Conservation (phyloP, 2,797 vertebrate genomes). For the Falco columbarius region DNA sequence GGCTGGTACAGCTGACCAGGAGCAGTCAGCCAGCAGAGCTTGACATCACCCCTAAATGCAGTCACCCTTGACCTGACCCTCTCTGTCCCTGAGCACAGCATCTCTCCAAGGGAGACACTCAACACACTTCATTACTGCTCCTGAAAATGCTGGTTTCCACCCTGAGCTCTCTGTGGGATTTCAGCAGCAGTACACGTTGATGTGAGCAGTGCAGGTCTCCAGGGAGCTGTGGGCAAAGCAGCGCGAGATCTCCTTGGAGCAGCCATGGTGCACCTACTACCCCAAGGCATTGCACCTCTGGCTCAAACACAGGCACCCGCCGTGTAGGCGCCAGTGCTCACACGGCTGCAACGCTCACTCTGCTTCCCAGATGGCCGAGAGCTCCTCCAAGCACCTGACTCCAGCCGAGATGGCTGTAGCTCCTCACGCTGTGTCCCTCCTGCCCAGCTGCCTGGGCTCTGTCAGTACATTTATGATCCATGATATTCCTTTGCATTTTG, state of each 20-base stretch:
- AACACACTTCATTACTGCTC: background rate
- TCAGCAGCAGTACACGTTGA: background rate
- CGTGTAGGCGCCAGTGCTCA: rapidly evolving
- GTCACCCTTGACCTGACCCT: background rate
- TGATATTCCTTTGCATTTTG: background rate
- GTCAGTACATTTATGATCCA: background rate
- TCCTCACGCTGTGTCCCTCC: background rate
- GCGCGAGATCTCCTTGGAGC: background rate
- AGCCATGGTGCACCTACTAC: background rate
- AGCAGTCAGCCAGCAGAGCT: background rate
- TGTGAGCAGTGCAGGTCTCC: background rate
- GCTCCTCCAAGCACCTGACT: background rate
- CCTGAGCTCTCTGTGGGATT: too few relatives aligned
- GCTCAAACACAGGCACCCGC: rapidly evolving
- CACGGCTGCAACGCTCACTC: rapidly evolving
- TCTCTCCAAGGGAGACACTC: background rate
- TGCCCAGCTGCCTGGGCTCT: background rate
- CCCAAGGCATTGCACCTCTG: background rate
- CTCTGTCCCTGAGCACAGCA: background rate
- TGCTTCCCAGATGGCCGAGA: background rate
- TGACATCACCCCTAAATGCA: background rate
- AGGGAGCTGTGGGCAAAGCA: background rate
- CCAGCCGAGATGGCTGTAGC: background rate
- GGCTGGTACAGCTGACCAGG: background rate
- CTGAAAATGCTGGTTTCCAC: background rate